phyloP scores from a whole-genome alignment of 2,888 invertebrate species.

The Apamea anceps region DNA sequence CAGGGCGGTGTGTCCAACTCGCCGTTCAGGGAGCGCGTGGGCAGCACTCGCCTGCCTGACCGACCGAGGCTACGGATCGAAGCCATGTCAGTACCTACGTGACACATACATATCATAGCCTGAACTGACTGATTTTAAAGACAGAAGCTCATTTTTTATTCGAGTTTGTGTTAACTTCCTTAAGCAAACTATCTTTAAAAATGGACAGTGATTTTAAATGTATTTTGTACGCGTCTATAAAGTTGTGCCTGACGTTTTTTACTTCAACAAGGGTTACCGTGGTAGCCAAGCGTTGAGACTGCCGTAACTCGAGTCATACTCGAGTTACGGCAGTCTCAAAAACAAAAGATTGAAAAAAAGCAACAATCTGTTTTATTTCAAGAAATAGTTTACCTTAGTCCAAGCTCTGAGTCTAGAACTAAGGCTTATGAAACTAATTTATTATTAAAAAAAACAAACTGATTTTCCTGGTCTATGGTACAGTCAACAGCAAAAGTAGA shows the following conservation, averaged over 20 bases:
- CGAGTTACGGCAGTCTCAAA: neutral
- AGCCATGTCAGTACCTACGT: slow-evolving; percentile 87
- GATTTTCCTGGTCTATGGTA: neutral
- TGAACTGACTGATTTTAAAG: slow-evolving; percentile 56
- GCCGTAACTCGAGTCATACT: no score
- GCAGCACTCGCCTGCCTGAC: slow-evolving; percentile 96
- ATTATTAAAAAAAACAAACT: no score
- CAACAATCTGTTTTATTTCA: neutral
- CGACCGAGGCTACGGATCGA: slow-evolving; percentile 97
- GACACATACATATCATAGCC: slow-evolving; percentile 58
- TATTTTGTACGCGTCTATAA: slow-evolving; percentile 57
- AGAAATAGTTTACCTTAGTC: neutral
- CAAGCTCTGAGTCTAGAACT: neutral
- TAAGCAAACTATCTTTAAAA: slow-evolving; percentile 44
- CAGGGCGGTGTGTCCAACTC: slow-evolving; percentile 92
- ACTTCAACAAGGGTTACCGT: neutral
- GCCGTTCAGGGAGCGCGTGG: slow-evolving; percentile 96
- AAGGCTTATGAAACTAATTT: neutral
- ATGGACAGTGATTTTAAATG: slow-evolving; percentile 40
- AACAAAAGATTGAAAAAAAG: neutral
- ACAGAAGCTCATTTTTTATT: neutral
- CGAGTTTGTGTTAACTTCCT: neutral
- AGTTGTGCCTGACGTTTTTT: slow-evolving; percentile 5
- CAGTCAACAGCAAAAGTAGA: no score
- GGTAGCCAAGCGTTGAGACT: neutral